A percentile compares a stretch with the other conserved stretches of the same genome.
These are phyloP conservation scores for Oryzaephilus surinamensis DNA, from an alignment of 1,140 invertebrate genomes.

Conservation along the genomic window DNA sequence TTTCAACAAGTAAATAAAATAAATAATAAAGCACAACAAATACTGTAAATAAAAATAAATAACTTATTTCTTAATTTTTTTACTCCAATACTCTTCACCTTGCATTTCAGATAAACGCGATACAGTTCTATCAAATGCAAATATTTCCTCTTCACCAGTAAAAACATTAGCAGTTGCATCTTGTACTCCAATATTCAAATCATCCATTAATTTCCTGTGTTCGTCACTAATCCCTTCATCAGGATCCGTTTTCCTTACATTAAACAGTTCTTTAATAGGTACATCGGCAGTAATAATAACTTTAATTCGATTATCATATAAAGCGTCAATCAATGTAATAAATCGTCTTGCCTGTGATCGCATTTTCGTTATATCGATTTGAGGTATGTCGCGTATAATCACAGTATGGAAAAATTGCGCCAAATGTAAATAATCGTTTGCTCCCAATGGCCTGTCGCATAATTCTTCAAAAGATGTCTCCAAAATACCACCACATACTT, in stretches of 20 bases:
- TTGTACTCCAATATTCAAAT: slow-evolving; percentile 62
- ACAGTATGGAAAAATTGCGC: slow-evolving; percentile 91
- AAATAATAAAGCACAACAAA: background rate
- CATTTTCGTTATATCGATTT: slow-evolving; percentile 60
- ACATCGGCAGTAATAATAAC: slow-evolving; percentile 58
- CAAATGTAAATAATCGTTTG: slow-evolving; percentile 88
- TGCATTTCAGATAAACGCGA: slow-evolving; percentile 94
- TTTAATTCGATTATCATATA: slow-evolving; percentile 88
- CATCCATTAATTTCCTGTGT: slow-evolving; percentile 85
- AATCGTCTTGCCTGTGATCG: slow-evolving; percentile 85
- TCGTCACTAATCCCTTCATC: slow-evolving; percentile 54
- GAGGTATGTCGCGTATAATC: slow-evolving; percentile 81
- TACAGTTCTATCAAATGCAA: slow-evolving; percentile 89
- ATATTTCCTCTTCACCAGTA: slow-evolving; percentile 94
- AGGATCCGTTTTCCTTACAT: slow-evolving; percentile 38
- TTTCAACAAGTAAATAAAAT: too few species aligned
- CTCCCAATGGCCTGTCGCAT: slow-evolving; percentile 83
- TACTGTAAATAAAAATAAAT: background rate
- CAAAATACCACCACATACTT: slow-evolving; percentile 84
- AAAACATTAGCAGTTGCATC: slow-evolving; percentile 79
- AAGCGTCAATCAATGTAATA: slow-evolving; percentile 93
- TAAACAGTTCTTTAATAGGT: slow-evolving; percentile 67
- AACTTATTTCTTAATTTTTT: slow-evolving; percentile 5
- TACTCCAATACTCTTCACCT: slow-evolving; percentile 76
- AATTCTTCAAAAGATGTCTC: slow-evolving; percentile 86